A percentile compares a stretch with the other conserved stretches of the same genome.
These are phyloP conservation scores for Reinhardtius hippoglossoides DNA, from an alignment of 2,113 vertebrate genomes.

Conservation along the genomic window DNA sequence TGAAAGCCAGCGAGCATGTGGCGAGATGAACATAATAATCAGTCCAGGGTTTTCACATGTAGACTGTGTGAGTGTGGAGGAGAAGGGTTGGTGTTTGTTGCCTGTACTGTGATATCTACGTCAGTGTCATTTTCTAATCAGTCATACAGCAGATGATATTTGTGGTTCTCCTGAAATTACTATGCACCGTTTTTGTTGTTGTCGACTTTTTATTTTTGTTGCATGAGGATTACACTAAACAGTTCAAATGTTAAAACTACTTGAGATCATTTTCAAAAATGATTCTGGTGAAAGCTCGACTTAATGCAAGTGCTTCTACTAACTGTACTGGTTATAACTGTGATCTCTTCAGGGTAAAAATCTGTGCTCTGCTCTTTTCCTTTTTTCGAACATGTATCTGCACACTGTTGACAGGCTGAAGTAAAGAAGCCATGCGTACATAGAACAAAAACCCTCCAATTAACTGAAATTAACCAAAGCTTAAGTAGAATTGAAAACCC, in stretches of 20 bases:
- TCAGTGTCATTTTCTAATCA: slow-evolving; percentile 51
- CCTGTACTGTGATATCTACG: slow-evolving; percentile 72
- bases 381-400: slow-evolving; percentile 26
- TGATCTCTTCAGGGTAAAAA: slow-evolving; percentile 63
- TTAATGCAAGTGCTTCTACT: slow-evolving; percentile 62
- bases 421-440: not conserved
- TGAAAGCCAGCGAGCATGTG: slow-evolving; percentile 52
- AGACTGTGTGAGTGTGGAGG: slow-evolving; percentile 27
- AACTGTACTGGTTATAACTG: slow-evolving; percentile 71
- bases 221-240: slow-evolving; percentile 50
- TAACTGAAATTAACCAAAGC: slow-evolving; percentile 16
- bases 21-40: slow-evolving; percentile 35
- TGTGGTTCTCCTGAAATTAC: slow-evolving; percentile 48
- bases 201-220: slow-evolving; percentile 20
- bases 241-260: slow-evolving; percentile 43
- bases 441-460: slow-evolving; percentile 7
- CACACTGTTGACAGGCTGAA: slow-evolving; percentile 10
- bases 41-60: slow-evolving; percentile 10
- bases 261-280: slow-evolving; percentile 43
- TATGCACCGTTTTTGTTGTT: slow-evolving; percentile 49
- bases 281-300: slow-evolving; percentile 45
- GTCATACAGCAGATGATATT: slow-evolving; percentile 34
- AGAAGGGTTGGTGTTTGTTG: slow-evolving; percentile 38
- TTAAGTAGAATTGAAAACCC: slow-evolving; percentile 15
- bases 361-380: slow-evolving; percentile 36